phyloP scores from a whole-genome alignment of 37 sponge, comb jelly and placozoan species.

The Ianthella basta region DNA sequence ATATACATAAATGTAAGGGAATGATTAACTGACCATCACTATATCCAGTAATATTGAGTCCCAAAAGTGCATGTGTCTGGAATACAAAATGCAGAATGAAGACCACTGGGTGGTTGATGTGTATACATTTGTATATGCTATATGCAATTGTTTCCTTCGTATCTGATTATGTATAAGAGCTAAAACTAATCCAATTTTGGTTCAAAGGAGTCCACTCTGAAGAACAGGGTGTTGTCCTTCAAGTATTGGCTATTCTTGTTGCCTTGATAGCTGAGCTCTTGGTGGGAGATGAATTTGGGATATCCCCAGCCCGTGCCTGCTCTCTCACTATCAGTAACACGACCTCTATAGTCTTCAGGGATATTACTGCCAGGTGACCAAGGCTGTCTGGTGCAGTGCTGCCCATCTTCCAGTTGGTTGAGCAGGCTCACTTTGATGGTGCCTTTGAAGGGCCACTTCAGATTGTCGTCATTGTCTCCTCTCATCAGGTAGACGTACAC shows the following conservation, averaged over 20 bases:
- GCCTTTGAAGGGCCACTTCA: slow-evolving; percentile 61
- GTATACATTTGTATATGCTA: too few species aligned
- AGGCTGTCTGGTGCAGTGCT: slow-evolving; percentile 7
- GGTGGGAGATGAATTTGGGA: slow-evolving; percentile 42
- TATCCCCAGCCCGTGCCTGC: slow-evolving; percentile 38
- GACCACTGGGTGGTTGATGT: too few species aligned
- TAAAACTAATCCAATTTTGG: too few species aligned
- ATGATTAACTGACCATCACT: too few species aligned
- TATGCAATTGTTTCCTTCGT: too few species aligned
- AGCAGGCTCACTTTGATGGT: slow-evolving; percentile 50
- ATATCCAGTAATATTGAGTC: too few species aligned
- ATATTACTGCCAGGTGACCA: background rate
- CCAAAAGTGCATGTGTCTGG: too few species aligned
- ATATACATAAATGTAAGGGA: too few species aligned
- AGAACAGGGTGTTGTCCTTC: slow-evolving; percentile 39
- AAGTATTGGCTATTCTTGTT: slow-evolving; percentile 54
- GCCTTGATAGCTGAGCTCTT: slow-evolving; percentile 32
- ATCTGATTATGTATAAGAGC: too few species aligned
- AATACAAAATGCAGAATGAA: too few species aligned
- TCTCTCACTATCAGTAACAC: slow-evolving; percentile 9
- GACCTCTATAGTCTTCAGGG: slow-evolving; percentile 18
- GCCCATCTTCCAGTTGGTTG: slow-evolving; percentile 45
- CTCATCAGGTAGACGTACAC: slow-evolving; percentile 51
- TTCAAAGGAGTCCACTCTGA: slow-evolving; percentile 39
- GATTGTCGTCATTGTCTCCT: slow-evolving; percentile 51